These are phyloP conservation scores for Trichonephila clavipes DNA, from an alignment of 1,140 invertebrate species.

Conservation along the genomic window DNA sequence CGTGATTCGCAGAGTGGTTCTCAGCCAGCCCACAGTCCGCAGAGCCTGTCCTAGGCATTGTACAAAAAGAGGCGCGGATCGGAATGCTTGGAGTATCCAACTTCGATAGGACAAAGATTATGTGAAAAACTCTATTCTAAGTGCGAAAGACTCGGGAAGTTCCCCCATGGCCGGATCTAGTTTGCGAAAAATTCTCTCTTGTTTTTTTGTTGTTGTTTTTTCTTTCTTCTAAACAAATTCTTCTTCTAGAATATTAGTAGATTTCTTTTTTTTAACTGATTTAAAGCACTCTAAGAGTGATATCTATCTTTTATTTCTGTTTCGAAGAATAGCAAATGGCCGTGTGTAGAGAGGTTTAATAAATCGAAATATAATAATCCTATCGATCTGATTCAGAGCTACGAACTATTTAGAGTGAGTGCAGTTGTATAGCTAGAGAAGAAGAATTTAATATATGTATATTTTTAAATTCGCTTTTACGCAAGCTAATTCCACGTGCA, in stretches of 20 bases:
- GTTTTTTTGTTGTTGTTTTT: too few species aligned
- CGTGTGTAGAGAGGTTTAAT: neutral
- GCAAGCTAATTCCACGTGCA: conserved; percentile 18
- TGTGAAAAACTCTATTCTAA: neutral
- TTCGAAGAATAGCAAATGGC: neutral
- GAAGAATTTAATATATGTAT: neutral
- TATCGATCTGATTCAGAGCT: neutral
- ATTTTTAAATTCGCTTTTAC: conserved; percentile 15
- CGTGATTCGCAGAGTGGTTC: neutral
- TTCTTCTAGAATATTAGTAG: neutral
- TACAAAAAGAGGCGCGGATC: neutral
- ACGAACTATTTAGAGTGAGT: conserved; percentile 24
- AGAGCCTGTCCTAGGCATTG: conserved; percentile 37
- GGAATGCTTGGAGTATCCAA: neutral
- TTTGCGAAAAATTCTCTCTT: neutral
- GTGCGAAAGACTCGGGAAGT: conserved; percentile 18
- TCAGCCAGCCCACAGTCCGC: neutral
- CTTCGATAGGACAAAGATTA: conserved; percentile 9
- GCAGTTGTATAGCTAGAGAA: neutral
- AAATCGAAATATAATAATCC: conserved; percentile 8
- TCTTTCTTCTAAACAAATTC: neutral
- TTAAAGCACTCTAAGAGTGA: neutral
- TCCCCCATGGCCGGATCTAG: conserved; percentile 22
- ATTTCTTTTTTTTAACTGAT: neutral
- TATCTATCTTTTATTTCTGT: neutral